Percentiles rank a stretch among this genome's conserved stretches.
Conservation (phyloP, 2,888 invertebrate genomes). For the Chouioia cunea region DNA sequence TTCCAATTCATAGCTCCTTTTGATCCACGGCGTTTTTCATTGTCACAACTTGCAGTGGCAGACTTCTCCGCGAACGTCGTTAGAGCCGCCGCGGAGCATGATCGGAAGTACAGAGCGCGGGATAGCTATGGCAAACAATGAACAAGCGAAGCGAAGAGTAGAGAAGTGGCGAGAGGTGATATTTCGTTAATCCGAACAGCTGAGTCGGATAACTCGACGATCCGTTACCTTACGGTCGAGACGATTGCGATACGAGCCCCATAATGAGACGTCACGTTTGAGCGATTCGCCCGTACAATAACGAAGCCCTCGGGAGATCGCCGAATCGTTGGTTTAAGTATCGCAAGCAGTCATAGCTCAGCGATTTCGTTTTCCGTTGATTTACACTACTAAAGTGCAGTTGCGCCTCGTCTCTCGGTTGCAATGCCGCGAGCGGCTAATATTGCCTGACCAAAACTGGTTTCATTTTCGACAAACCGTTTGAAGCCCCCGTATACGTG, state of each 20-base stretch:
- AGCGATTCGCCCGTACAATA: slow-evolving; percentile 26
- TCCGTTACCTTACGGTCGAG: background rate
- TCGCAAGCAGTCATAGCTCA: slow-evolving; percentile 12
- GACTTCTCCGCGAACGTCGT: slow-evolving; percentile 11
- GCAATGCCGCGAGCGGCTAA: background rate
- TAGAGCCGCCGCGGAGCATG: background rate
- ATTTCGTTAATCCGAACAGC: slow-evolving; percentile 30
- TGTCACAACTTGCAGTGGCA: background rate
- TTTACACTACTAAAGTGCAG: no score
- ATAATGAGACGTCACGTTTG: slow-evolving; percentile 41
- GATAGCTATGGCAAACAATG: background rate
- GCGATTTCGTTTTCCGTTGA: background rate
- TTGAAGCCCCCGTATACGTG: no score
- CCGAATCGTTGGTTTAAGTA: no score
- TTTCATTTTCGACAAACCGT: slow-evolving; percentile 18
- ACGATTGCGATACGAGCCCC: slow-evolving; percentile 30
- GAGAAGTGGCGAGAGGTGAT: background rate
- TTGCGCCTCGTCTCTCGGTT: background rate
- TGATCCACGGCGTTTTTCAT: background rate
- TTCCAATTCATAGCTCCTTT: slow-evolving; percentile 10
- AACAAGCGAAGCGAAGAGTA: background rate
- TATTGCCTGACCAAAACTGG: background rate
- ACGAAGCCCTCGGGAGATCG: slow-evolving; percentile 1
- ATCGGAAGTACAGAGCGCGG: no score
- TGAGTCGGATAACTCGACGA: slow-evolving; percentile 10